Percentiles rank a stretch among this genome's conserved stretches.
These are phyloP conservation scores for Plagodis dolabraria DNA, from an alignment of 2,888 invertebrate genomes.

Conservation along the genomic window DNA sequence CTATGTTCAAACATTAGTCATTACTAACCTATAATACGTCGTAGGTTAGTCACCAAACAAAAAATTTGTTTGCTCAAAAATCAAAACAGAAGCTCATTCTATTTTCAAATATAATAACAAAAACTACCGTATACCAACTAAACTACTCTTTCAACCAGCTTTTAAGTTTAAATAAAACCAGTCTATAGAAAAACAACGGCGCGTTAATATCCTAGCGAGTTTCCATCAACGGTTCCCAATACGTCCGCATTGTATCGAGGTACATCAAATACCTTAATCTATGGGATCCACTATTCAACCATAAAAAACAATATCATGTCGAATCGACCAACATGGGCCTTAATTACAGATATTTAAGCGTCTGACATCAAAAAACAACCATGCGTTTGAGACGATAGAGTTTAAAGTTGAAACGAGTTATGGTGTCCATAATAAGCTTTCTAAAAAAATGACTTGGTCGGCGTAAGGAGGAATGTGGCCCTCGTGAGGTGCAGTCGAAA, in stretches of 20 bases:
- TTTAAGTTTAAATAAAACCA: conserved; percentile 20
- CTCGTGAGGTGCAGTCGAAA: conserved; percentile 60
- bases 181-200: conserved; percentile 24
- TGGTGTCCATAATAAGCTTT: conserved; percentile 67
- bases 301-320: conserved; percentile 81
- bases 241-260: conserved; percentile 43
- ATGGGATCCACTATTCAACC: conserved; percentile 72
- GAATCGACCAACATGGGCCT: conserved; percentile 68
- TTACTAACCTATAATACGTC: too few species aligned
- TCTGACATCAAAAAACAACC: conserved; percentile 37
- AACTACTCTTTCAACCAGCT: not conserved
- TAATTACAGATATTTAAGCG: conserved; percentile 66
- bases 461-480: conserved; percentile 76
- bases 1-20: too few species aligned
- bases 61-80: too few species aligned
- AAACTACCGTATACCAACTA: conserved; percentile 3
- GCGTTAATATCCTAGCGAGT: conserved; percentile 27
- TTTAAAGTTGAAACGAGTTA: conserved; percentile 34
- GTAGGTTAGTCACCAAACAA: too few species aligned
- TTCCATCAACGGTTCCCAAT: conserved; percentile 28
- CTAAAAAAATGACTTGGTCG: conserved; percentile 75
- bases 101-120: not conserved
- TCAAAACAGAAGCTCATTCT: not conserved
- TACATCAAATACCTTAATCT: conserved; percentile 70
- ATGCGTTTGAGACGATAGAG: conserved; percentile 35